Percentiles rank a stretch among this genome's conserved stretches.
These are phyloP conservation scores for Melanotaenia maccullochi DNA, from an alignment of 2,797 vertebrate species.

Conservation along the genomic window DNA sequence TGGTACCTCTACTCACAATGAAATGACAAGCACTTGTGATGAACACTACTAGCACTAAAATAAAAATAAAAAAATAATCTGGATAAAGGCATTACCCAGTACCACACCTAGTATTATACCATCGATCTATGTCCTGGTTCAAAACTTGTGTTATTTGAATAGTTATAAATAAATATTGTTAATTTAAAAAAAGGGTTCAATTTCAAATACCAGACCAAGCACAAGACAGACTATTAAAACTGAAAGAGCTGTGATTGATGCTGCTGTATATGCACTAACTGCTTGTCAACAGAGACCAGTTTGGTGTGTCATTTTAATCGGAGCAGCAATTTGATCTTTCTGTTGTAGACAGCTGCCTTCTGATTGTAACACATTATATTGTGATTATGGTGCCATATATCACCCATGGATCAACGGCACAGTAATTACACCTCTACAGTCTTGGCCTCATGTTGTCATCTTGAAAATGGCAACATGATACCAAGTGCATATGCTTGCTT, in stretches of 20 bases:
- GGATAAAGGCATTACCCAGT: conserved; percentile 17
- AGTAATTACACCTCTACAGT: conserved; percentile 66
- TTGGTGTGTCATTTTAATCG: conserved; percentile 39
- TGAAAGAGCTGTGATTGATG: background rate
- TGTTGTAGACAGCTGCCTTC: conserved; percentile 63
- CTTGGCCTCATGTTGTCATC: conserved; percentile 22
- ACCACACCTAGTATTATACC: conserved; percentile 1
- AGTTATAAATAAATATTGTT: conserved; percentile 9
- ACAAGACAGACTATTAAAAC: background rate
- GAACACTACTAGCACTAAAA: conserved; percentile 26
- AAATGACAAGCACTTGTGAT: conserved; percentile 28
- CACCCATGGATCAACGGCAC: conserved; percentile 70
- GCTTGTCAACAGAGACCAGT: conserved; percentile 25
- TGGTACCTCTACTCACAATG: conserved; percentile 8
- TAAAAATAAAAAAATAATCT: conserved; percentile 10
- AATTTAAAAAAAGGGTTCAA: background rate
- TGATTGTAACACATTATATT: conserved; percentile 58
- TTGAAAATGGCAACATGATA: conserved; percentile 58
- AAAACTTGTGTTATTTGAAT: conserved; percentile 12
- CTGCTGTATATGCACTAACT: background rate
- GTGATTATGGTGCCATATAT: conserved; percentile 59
- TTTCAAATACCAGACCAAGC: background rate
- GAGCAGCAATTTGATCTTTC: conserved; percentile 52
- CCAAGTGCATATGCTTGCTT: conserved; percentile 33
- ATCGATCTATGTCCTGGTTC: background rate